Evolutionary conservation across 1,140 invertebrate species (phyloP), one percentile per base, ranked within the genome.

Genomic region (Plectus sambesii): DNA sequence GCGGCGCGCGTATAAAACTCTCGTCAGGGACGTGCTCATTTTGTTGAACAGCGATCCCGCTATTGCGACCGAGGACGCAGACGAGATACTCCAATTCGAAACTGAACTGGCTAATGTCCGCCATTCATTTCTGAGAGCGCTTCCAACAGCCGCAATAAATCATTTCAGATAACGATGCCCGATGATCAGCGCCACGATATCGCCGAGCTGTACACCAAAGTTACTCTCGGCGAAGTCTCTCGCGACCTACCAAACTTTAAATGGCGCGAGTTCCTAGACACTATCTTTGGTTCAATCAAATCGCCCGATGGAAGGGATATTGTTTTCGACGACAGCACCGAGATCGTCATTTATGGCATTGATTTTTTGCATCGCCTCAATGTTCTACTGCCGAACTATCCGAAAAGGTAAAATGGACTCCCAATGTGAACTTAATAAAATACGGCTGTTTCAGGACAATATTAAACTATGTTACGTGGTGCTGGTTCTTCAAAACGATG

Each of bases 41-140:
- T 70, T 83, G 20, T 70, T 87, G 5, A 82, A 82, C 3, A 81
- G 82, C 1, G 60, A 76, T 27, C 51, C 70, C 15, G 59, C 72
- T 20, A 72, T 75, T 25, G 81, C 82, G 0, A 71, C 74, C 35
- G 61, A 64, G 15, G 78, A 81, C 47, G 82, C 83, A 3, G 73
- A 80, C 3, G 78, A 86, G 50, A 73, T 90, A 2, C 78, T 92
- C 20, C 68, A 77, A 19, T 89, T 92, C 63, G 87, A 93, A 75
- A 84, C 77, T 3, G 73, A 79, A 51, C 65, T 85, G 25, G 82
- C 82, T 2, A 78, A 79, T 66, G 81, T 82, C 70, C 70, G 69
- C 52, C 5, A 53, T 61, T 27, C 24, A 48, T 15, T 33, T 39
- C 8, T 20, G 15, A 19, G 37, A 9, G 12, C 20, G n/a, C n/a